A percentile compares a stretch with the other conserved stretches of the same genome.
Evolutionary conservation across 1,140 invertebrate genomes (phyloP).

Genomic region (Drosophila ficusphila): DNA sequence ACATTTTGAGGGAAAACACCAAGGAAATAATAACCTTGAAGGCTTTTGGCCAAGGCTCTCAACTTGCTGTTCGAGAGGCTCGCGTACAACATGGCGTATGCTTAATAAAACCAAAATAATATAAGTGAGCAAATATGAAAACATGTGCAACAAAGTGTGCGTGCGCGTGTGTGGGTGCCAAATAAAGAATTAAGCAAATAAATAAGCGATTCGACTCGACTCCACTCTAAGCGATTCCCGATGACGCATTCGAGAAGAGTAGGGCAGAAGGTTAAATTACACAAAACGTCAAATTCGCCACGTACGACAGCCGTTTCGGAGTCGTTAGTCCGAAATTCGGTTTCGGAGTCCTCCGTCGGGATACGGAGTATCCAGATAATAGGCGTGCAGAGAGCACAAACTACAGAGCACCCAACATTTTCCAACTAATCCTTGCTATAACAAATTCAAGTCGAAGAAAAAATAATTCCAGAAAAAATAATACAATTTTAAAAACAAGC

Average conservation of each 20-base stretch:
- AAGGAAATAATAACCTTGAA: slow-evolving; percentile 71
- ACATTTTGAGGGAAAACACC: slow-evolving; percentile 39
- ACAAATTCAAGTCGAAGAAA: not conserved
- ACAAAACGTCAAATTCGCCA: slow-evolving; percentile 67
- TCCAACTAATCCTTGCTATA: not conserved
- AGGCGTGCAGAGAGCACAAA: slow-evolving; percentile 22
- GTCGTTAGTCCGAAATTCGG: slow-evolving; percentile 36
- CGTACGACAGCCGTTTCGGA: slow-evolving; percentile 51
- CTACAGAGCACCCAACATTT: slow-evolving; percentile 10
- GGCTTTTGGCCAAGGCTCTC: slow-evolving; percentile 48
- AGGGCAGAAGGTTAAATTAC: slow-evolving; percentile 83
- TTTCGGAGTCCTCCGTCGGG: slow-evolving; percentile 23
- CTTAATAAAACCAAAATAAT: slow-evolving; percentile 52
- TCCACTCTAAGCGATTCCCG: slow-evolving; percentile 47
- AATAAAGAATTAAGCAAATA: slow-evolving; percentile 68
- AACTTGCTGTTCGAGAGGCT: slow-evolving; percentile 17
- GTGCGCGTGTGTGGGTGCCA: slow-evolving; percentile 52
- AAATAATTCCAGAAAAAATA: not conserved
- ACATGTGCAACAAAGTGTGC: slow-evolving; percentile 39
- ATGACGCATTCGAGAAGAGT: slow-evolving; percentile 79
- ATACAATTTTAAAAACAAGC: not conserved
- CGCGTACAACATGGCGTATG: slow-evolving; percentile 71
- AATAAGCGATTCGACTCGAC: slow-evolving; percentile 33
- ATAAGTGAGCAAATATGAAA: slow-evolving; percentile 7
- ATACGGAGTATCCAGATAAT: slow-evolving; percentile 33